Evolutionary conservation across 1,140 invertebrate genomes (phyloP).

Genomic region (Cydia fagiglandana): DNA sequence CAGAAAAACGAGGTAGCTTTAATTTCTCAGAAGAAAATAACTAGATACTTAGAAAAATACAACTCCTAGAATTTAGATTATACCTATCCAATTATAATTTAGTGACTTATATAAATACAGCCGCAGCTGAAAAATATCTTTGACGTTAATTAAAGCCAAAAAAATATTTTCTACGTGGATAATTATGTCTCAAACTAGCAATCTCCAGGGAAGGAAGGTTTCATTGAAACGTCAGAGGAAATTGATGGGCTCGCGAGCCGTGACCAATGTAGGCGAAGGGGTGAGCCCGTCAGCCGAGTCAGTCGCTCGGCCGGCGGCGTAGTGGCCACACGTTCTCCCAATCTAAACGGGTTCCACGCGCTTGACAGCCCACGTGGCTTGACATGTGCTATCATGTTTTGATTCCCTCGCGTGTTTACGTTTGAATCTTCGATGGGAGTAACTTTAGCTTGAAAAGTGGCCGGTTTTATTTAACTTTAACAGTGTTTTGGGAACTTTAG

Average conservation of each 20-base stretch:
- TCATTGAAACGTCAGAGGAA: constrained; percentile 73
- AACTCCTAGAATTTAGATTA: neutral
- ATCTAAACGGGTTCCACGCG: constrained; percentile 56
- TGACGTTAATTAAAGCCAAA: neutral
- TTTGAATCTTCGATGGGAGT: neutral
- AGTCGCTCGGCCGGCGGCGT: constrained; percentile 67
- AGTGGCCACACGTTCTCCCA: constrained; percentile 68
- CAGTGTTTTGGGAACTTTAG: constrained; percentile 9
- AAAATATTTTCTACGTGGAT: constrained; percentile 16
- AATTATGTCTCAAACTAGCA: constrained; percentile 27
- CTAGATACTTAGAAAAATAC: neutral
- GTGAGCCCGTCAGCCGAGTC: constrained; percentile 58
- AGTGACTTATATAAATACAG: neutral
- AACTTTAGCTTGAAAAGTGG: neutral
- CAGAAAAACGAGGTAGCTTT: neutral
- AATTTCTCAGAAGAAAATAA: neutral
- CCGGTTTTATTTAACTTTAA: constrained; percentile 17
- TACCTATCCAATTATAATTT: neutral
- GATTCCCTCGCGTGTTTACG: neutral
- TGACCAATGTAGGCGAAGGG: constrained; percentile 71
- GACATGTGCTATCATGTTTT: constrained; percentile 33
- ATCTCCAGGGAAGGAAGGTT: constrained; percentile 57
- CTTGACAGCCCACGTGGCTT: constrained; percentile 51
- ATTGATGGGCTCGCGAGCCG: constrained; percentile 68
- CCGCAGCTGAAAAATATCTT: neutral